Conservation (phyloP, 2,797 vertebrate species). For the Hydrophis major region DNA sequence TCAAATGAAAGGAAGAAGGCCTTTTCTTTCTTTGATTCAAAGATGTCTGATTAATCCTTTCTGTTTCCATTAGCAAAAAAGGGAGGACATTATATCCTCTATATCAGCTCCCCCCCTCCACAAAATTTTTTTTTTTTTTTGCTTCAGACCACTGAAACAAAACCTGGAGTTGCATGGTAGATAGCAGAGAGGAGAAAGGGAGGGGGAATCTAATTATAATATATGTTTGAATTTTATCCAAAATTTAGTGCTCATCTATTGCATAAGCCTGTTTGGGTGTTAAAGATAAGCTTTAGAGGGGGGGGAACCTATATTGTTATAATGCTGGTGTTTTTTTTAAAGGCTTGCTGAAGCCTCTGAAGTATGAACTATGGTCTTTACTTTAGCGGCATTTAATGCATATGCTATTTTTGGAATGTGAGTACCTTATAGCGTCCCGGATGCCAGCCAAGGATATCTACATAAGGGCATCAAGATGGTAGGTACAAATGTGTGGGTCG, state of each 20-base stretch:
- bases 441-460: background rate
- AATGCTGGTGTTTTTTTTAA: background rate
- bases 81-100: background rate
- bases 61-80: background rate
- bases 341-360: background rate
- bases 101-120: too few relatives aligned
- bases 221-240: background rate
- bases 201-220: background rate
- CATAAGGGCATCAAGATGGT: background rate
- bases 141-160: background rate
- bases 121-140: background rate
- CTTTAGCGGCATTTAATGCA: background rate
- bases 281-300: background rate
- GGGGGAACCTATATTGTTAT: background rate
- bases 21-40: background rate
- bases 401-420: background rate
- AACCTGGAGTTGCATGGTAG: too few relatives aligned
- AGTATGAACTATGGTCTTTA: background rate
- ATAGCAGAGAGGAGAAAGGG: background rate
- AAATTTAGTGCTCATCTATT: background rate
- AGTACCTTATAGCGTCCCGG: background rate
- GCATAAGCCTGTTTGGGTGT: background rate
- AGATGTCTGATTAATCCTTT: background rate
- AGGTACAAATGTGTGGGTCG: background rate
- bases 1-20: background rate